These are phyloP conservation scores for Stegastes partitus DNA, from an alignment of 2,113 vertebrate genomes.

Conservation along the genomic window DNA sequence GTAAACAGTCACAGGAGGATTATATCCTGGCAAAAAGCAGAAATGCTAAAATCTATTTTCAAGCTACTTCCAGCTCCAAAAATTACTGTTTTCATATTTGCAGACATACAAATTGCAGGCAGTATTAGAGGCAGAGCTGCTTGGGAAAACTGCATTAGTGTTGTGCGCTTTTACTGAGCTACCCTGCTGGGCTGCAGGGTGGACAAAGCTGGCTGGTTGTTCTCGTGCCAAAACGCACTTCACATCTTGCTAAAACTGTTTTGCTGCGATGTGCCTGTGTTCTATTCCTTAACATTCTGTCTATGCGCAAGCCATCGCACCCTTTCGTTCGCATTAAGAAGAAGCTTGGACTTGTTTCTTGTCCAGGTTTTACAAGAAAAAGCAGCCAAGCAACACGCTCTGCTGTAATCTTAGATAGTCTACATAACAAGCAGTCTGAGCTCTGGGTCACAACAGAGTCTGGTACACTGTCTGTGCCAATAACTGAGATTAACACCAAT, in stretches of 20 bases:
- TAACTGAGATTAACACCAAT: neutral
- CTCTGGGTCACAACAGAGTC: neutral
- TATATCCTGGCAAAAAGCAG: too few species aligned
- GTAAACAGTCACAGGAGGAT: too few species aligned
- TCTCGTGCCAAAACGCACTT: conserved; percentile 9
- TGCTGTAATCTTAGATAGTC: neutral
- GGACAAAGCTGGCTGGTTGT: conserved; percentile 1
- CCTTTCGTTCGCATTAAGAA: neutral
- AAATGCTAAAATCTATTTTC: too few species aligned
- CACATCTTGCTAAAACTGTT: neutral
- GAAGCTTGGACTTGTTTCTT: neutral
- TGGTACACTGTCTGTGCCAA: too few species aligned
- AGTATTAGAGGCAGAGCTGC: neutral
- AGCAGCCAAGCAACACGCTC: neutral
- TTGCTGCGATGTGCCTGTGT: neutral
- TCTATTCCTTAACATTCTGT: neutral
- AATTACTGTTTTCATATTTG: neutral
- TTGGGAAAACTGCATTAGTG: neutral
- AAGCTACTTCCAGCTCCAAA: too few species aligned
- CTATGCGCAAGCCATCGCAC: neutral
- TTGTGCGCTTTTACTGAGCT: conserved; percentile 6
- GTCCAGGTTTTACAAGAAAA: neutral
- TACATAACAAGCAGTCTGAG: neutral
- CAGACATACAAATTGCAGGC: neutral
- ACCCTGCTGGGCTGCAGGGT: conserved; percentile 16